Conservation (phyloP, 1,140 invertebrate species). For the Zaprionus vittiger region DNA sequence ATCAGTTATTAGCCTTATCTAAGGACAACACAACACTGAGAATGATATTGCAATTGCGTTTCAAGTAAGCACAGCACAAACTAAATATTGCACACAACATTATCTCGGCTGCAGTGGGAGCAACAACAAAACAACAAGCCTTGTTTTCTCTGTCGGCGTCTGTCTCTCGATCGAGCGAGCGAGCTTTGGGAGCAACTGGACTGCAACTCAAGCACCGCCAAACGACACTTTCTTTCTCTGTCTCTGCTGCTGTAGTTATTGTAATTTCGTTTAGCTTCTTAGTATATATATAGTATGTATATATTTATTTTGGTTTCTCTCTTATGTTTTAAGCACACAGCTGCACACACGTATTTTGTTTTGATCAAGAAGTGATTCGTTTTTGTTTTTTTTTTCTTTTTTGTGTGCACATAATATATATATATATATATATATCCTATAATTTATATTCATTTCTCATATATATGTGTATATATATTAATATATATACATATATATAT, state of each 20-base stretch:
- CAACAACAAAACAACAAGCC: constrained; percentile 55
- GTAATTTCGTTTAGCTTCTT: constrained; percentile 52
- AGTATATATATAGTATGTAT: constrained; percentile 60
- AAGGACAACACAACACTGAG: constrained; percentile 22
- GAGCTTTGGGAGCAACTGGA: constrained; percentile 5
- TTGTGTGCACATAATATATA: constrained; percentile 41
- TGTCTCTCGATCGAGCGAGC: constrained; percentile 20
- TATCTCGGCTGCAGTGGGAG: constrained; percentile 19
- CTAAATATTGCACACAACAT: constrained; percentile 56
- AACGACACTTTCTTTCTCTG: constrained; percentile 8
- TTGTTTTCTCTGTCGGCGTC: constrained; percentile 45
- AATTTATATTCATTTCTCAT: constrained; percentile 54
- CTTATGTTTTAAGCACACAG: constrained; percentile 53
- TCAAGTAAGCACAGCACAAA: constrained; percentile 28
- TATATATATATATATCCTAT: constrained; percentile 21
- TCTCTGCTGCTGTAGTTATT: constrained; percentile 13
- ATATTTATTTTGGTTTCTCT: constrained; percentile 76
- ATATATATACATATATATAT: constrained; percentile 61
- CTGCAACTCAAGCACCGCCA: constrained; percentile 42
- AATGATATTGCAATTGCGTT: constrained; percentile 30
- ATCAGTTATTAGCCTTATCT: not conserved
- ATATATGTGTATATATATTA: constrained; percentile 42
- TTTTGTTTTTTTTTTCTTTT: constrained; percentile 5
- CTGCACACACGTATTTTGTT: constrained; percentile 9
- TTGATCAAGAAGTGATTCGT: constrained; percentile 38